These are phyloP conservation scores for Phrynosoma blainvillii DNA, from an alignment of 2,113 vertebrate genomes.

Conservation along the genomic window DNA sequence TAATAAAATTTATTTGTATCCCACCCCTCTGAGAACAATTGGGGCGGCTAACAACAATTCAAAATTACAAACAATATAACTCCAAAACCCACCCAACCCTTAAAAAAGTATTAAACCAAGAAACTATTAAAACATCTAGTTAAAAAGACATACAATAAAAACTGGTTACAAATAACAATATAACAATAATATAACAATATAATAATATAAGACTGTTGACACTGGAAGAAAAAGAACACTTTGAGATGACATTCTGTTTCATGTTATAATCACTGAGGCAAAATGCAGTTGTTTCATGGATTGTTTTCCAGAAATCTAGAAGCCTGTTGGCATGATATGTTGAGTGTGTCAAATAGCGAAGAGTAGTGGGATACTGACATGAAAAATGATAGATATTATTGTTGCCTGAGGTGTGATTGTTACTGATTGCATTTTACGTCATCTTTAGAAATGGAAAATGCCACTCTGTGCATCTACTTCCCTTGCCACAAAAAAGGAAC, in stretches of 20 bases:
- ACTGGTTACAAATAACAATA: no score
- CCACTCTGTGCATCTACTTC: conserved; percentile 57
- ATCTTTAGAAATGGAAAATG: conserved; percentile 73
- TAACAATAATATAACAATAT: no score
- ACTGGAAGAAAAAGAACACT: neutral
- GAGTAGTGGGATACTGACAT: conserved; percentile 11
- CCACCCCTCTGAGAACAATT: no score
- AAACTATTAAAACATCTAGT: no score
- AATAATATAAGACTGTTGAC: neutral
- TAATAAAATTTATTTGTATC: no score
- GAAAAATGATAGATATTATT: conserved; percentile 39
- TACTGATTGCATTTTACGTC: conserved; percentile 69
- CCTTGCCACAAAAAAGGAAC: conserved; percentile 68
- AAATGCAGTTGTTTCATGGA: conserved; percentile 38
- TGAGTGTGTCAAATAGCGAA: conserved; percentile 55
- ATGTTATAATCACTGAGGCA: conserved; percentile 36
- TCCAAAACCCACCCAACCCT: no score
- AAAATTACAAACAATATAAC: no score
- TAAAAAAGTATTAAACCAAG: no score
- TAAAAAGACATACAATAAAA: no score
- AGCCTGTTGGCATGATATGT: conserved; percentile 29
- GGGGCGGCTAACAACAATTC: no score
- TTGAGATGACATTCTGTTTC: neutral
- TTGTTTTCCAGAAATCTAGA: conserved; percentile 45
- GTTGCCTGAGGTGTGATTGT: conserved; percentile 48